These are phyloP conservation scores for Amblyjoppa fuscipennis DNA, from an alignment of 2,888 invertebrate species.

Conservation along the genomic window DNA sequence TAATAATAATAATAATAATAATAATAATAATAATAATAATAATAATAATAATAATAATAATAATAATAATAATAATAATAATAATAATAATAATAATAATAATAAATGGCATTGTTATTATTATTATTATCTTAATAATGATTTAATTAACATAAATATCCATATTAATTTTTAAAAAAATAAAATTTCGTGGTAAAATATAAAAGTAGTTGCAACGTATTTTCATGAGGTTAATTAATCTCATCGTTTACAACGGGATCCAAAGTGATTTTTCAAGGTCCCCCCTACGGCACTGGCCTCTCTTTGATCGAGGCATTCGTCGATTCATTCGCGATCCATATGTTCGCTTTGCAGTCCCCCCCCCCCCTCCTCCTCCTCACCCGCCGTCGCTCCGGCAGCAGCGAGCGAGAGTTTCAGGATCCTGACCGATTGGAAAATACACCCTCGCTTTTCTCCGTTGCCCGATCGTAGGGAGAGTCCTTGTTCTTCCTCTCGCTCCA, in stretches of 20 bases:
- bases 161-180: no score
- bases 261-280: conserved; percentile 43
- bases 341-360: conserved; percentile 48
- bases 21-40: no score
- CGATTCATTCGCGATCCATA: conserved; percentile 56
- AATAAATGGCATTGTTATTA: no score
- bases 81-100: no score
- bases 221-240: background rate
- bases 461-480: conserved; percentile 49
- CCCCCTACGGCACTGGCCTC: background rate
- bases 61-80: no score
- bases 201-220: no score
- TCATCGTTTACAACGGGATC: conserved; percentile 29
- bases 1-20: no score
- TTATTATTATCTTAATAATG: no score
- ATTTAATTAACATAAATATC: no score
- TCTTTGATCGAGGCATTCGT: conserved; percentile 55
- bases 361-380: conserved; percentile 5
- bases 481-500: conserved; percentile 48
- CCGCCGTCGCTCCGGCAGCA: background rate
- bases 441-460: conserved; percentile 70
- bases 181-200: no score
- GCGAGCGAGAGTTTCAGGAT: conserved; percentile 47
- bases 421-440: conserved; percentile 73
- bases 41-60: no score